Base-by-base conservation (phyloP, 2,113 vertebrate species). In the Chlorocebus sabaeus region DNA sequence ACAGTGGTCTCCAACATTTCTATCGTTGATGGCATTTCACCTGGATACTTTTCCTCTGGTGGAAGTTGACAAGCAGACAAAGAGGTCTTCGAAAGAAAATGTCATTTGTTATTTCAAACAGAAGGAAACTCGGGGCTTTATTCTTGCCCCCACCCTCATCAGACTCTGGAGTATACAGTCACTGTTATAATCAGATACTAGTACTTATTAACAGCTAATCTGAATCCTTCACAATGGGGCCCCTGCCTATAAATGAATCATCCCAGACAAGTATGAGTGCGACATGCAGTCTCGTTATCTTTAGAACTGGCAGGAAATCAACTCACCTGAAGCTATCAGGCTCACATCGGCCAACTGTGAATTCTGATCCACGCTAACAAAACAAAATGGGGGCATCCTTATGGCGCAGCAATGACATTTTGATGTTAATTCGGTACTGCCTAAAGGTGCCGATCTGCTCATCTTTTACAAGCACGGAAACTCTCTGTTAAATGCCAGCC, bases 201-300 rank as follows among this genome's bases (percentile, higher is more conserved):
- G 85, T 72, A 50, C 67, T 81, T 55, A 92, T 79, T 94, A 95
- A 93, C 80, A 61, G 57, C 87, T 85, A 92, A 79, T 87, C 84
- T 72, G 32, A 72, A 70, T 27, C 59, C 87, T 79, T 80, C 80
- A 81, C 84, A 27, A 43, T 4, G 8, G 72, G 85, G n/a, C 55
- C 78, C 82, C 83, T 94, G 52, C 68, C 73, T 89, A n/a, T n/a
- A 72, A 90, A 85, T 85, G 91, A 97, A 82, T 97, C 93, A 95
- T 16, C 78, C 55, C 93, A 97, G 93, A 85, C 43, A 73, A 88
- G 70, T 23, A 25, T 73, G 93, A 88, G n/a, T 83, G 40, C 76
- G 25, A n/a, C 35, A 57, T 4, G 55, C 25, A 30, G 32, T 61
- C 64, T 95, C 72, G 80, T 95, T 67, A 88, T 89, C 92, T 95